phyloP scores from a whole-genome alignment of 2,888 invertebrate genomes.

The Torymus texanus region DNA sequence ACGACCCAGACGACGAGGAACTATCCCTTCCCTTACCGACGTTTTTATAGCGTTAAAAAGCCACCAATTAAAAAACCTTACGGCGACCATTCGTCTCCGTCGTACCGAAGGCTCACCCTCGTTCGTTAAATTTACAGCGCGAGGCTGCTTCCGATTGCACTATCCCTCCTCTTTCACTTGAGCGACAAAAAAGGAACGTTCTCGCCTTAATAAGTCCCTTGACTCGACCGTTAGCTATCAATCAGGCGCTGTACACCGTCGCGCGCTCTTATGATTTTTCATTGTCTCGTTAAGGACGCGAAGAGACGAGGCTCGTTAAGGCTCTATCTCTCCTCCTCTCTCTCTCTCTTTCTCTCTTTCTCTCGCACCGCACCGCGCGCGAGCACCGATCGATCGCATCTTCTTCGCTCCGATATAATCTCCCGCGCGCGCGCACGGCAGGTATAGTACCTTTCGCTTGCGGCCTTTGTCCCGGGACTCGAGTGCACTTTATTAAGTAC shows the following conservation, averaged over 20 bases:
- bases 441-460: neutral
- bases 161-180: neutral
- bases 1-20: neutral
- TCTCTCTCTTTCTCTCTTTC: constrained; percentile 42
- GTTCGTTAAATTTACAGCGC: too few species aligned
- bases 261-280: constrained; percentile 42
- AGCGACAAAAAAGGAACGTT: neutral
- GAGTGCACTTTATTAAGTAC: constrained; percentile 62
- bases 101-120: neutral
- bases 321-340: constrained; percentile 38
- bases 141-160: too few species aligned
- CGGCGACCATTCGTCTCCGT: constrained; percentile 29
- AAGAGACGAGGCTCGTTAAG: constrained; percentile 33
- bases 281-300: constrained; percentile 41
- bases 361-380: constrained; percentile 39
- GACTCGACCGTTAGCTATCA: too few species aligned
- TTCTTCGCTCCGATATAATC: constrained; percentile 45
- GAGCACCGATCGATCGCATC: constrained; percentile 50
- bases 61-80: constrained; percentile 26
- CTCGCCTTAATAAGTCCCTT: too few species aligned
- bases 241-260: neutral
- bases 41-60: constrained; percentile 14
- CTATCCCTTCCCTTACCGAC: neutral
- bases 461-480: constrained; percentile 57
- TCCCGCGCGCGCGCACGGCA: neutral